Conservation (phyloP, 2,888 invertebrate genomes). For the Sesamia inferens region DNA sequence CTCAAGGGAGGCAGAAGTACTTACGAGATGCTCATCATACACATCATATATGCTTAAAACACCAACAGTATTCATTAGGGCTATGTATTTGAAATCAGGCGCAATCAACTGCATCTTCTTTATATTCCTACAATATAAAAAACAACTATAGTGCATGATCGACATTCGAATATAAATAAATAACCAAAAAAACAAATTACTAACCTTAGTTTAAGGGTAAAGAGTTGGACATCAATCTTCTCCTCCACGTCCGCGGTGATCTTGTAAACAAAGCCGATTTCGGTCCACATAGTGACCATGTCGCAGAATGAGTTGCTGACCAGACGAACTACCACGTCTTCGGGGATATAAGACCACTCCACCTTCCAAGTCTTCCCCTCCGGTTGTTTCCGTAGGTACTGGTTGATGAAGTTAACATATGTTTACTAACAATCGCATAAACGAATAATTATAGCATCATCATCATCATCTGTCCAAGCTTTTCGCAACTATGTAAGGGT, state of each 20-base stretch:
- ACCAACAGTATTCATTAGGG: slow-evolving; percentile 74
- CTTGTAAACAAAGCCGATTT: slow-evolving; percentile 77
- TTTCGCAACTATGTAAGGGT: too few relatives aligned
- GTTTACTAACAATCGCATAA: too few relatives aligned
- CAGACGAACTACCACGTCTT: slow-evolving; percentile 74
- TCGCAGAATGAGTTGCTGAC: slow-evolving; percentile 77
- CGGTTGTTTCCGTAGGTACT: slow-evolving; percentile 79
- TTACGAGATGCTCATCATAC: slow-evolving; percentile 74
- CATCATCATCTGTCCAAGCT: too few relatives aligned
- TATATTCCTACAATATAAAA: slow-evolving; percentile 74
- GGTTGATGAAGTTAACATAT: slow-evolving; percentile 15
- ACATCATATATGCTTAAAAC: slow-evolving; percentile 79
- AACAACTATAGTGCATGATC: neutral
- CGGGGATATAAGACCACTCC: slow-evolving; percentile 70
- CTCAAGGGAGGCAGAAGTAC: slow-evolving; percentile 37
- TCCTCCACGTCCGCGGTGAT: slow-evolving; percentile 78
- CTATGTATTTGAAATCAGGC: slow-evolving; percentile 76
- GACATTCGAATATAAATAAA: neutral
- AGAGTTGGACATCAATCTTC: slow-evolving; percentile 72
- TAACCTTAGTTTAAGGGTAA: slow-evolving; percentile 83
- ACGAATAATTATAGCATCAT: too few relatives aligned
- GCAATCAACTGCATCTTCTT: slow-evolving; percentile 81
- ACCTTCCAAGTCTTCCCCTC: slow-evolving; percentile 79
- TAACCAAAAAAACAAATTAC: neutral
- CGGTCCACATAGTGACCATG: slow-evolving; percentile 79